Conservation (phyloP, 2,113 vertebrate genomes). For the Copsychus sechellarum region DNA sequence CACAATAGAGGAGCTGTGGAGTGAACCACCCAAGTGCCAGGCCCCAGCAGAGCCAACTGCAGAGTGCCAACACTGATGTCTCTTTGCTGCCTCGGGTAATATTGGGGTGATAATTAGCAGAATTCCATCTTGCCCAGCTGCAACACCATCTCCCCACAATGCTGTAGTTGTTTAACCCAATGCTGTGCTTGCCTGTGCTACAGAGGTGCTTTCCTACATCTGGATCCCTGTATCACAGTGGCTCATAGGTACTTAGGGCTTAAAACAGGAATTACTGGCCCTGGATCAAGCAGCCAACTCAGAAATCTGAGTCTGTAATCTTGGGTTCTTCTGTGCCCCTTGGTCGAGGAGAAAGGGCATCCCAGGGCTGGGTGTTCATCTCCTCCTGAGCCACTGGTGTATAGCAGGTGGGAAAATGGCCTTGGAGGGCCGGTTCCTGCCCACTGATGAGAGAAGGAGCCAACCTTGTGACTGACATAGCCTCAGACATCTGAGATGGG, state of each 20-base stretch:
- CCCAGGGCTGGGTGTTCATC: background rate
- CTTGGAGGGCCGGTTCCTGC: background rate
- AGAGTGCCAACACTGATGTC: background rate
- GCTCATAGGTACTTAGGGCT: background rate
- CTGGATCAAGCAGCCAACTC: background rate
- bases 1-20: rapidly evolving
- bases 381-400: background rate
- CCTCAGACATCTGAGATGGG: background rate
- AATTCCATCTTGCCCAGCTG: background rate
- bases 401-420: background rate
- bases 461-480: background rate
- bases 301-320: background rate
- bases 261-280: background rate
- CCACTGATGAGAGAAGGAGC: background rate
- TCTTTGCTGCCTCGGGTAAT: background rate
- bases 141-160: too few species aligned
- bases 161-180: rapidly evolving
- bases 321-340: background rate
- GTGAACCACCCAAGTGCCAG: background rate
- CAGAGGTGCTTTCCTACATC: background rate
- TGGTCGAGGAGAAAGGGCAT: rapidly evolving
- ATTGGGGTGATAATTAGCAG: background rate
- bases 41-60: background rate
- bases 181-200: rapidly evolving
- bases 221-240: background rate